These are phyloP conservation scores for Ormyrus labotus DNA, from an alignment of 2,888 invertebrate genomes.

Conservation along the genomic window DNA sequence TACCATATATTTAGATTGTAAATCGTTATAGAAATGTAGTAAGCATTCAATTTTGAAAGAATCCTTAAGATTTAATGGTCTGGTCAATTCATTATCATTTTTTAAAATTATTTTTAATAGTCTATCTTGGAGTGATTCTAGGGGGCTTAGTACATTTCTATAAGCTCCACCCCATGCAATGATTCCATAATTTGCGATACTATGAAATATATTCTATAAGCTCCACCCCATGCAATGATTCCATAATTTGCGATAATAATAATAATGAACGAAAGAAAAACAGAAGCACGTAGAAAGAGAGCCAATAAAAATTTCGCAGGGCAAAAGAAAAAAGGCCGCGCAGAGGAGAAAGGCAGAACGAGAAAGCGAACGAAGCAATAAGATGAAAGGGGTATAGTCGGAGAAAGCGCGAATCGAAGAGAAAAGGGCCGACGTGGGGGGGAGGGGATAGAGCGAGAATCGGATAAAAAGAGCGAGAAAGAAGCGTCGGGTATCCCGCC, in stretches of 20 bases:
- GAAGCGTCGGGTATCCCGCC: conserved; percentile 51
- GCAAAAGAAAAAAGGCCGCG: not conserved
- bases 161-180: too few species aligned
- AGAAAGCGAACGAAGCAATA: conserved; percentile 20
- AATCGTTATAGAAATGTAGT: too few species aligned
- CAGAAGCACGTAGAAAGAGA: not conserved
- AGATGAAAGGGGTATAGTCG: conserved; percentile 5
- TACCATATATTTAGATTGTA: too few species aligned
- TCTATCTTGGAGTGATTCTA: too few species aligned
- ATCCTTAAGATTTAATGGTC: too few species aligned
- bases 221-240: too few species aligned
- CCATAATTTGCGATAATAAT: too few species aligned
- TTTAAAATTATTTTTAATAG: too few species aligned
- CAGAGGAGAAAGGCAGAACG: not conserved
- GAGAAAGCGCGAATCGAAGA: not conserved
- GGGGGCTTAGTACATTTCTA: too few species aligned
- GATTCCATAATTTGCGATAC: too few species aligned
- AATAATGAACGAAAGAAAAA: not conserved
- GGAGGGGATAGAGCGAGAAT: conserved; percentile 24
- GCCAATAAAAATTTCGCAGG: not conserved
- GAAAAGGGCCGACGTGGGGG: conserved; percentile 1
- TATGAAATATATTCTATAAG: too few species aligned
- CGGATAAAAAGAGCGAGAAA: conserved; percentile 48
- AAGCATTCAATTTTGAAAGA: not conserved
- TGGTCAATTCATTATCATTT: too few species aligned